A percentile compares a stretch with the other conserved stretches of the same genome.
These are phyloP conservation scores for Elaphurus davidianus DNA, from an alignment of 2,113 vertebrate species.

Conservation along the genomic window DNA sequence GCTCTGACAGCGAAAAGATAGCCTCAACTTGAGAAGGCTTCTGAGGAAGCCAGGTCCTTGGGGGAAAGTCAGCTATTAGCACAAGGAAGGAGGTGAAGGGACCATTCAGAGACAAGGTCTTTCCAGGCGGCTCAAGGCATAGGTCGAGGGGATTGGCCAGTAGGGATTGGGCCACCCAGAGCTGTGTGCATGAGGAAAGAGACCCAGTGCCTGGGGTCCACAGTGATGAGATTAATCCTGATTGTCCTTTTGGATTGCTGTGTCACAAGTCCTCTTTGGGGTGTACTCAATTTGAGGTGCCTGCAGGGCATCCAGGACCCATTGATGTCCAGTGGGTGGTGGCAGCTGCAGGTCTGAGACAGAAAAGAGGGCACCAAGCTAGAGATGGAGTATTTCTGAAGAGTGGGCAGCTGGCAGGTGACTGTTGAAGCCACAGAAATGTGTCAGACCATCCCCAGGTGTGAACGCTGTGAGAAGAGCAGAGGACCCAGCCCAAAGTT, in stretches of 20 bases:
- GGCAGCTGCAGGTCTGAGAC: neutral
- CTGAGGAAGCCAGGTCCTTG: neutral
- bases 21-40: neutral
- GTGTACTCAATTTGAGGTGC: neutral
- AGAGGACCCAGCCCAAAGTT: neutral
- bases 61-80: neutral
- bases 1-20: neutral
- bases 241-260: neutral
- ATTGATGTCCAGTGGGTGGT: neutral
- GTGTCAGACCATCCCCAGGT: neutral
- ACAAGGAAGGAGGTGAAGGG: neutral
- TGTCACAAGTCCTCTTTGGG: neutral
- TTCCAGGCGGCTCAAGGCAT: neutral
- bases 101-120: neutral
- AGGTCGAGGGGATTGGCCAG: too few species aligned
- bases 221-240: neutral
- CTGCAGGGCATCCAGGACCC: neutral
- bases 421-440: too few species aligned
- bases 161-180: neutral
- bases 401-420: accelerated
- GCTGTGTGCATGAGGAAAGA: neutral
- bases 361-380: neutral
- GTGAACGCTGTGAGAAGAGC: neutral
- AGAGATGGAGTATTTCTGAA: neutral
- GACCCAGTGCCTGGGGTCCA: neutral